A percentile compares a stretch with the other conserved stretches of the same genome.
Conservation (phyloP, 2,888 invertebrate genomes). For the Protodeltote pygarga region DNA sequence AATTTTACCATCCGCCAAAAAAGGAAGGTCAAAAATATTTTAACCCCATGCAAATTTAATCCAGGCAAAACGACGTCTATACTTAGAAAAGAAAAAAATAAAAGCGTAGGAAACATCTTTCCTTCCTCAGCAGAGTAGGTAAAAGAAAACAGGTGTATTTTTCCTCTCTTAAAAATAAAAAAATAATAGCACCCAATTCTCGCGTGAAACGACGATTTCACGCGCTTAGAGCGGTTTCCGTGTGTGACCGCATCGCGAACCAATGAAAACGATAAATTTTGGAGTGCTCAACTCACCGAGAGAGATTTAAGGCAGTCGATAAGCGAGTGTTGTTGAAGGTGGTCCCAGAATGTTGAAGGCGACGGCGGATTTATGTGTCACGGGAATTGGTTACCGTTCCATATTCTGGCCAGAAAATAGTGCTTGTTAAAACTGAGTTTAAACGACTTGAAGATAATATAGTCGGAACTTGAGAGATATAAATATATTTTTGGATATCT, state of each 20-base stretch:
- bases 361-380: conserved; percentile 44
- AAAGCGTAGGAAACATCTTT: conserved; percentile 36
- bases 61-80: conserved; percentile 24
- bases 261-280: conserved; percentile 57
- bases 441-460: conserved; percentile 19
- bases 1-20: conserved; percentile 6
- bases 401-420: conserved; percentile 45
- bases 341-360: conserved; percentile 48
- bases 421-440: conserved; percentile 27
- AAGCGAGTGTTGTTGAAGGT: conserved; percentile 68
- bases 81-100: conserved; percentile 22
- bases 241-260: conserved; percentile 49
- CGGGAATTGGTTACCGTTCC: conserved; percentile 38
- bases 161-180: conserved; percentile 48
- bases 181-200: conserved; percentile 50
- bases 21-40: conserved; percentile 14
- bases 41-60: conserved; percentile 36
- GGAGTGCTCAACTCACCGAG: conserved; percentile 68
- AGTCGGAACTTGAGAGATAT: conserved; percentile 4
- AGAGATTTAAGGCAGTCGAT: conserved; percentile 75
- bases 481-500: no score
- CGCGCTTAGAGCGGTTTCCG: conserved; percentile 47
- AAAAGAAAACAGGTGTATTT: conserved; percentile 40
- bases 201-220: conserved; percentile 52
- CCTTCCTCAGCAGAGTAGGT: conserved; percentile 24